A percentile compares a stretch with the other conserved stretches of the same genome.
Conservation (phyloP, 2,888 invertebrate genomes). For the Danaus chrysippus region DNA sequence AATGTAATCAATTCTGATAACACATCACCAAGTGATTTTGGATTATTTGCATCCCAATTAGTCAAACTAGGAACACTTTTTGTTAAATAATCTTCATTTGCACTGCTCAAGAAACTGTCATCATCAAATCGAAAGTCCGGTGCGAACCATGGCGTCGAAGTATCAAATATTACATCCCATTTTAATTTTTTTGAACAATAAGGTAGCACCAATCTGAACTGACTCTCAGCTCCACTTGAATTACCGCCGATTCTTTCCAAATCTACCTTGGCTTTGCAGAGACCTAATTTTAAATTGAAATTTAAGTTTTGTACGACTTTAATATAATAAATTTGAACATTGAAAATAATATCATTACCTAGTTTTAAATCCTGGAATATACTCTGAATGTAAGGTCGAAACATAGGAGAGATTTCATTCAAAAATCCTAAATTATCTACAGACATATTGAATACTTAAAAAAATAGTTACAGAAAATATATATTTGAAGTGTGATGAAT, state of each 20-base stretch:
- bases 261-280: constrained; percentile 70
- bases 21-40: constrained; percentile 79
- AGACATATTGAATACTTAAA: constrained; percentile 39
- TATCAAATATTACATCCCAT: constrained; percentile 86
- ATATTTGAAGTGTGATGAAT: no score
- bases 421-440: constrained; percentile 50
- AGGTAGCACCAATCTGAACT: constrained; percentile 82
- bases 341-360: constrained; percentile 43
- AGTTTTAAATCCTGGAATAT: constrained; percentile 68
- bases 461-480: no score
- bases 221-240: constrained; percentile 61
- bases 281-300: constrained; percentile 43
- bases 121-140: constrained; percentile 88
- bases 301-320: neutral
- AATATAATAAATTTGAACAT: constrained; percentile 1
- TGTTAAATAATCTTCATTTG: constrained; percentile 75
- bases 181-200: constrained; percentile 83
- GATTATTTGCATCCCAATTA: constrained; percentile 82
- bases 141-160: constrained; percentile 80
- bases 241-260: constrained; percentile 62
- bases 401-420: constrained; percentile 60
- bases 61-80: constrained; percentile 79
- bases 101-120: constrained; percentile 80
- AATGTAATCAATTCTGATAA: constrained; percentile 80
- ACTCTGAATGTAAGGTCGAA: constrained; percentile 67